Evolutionary conservation across 2,888 invertebrate genomes (phyloP).

Genomic region (Meiosimyza platycephala): DNA sequence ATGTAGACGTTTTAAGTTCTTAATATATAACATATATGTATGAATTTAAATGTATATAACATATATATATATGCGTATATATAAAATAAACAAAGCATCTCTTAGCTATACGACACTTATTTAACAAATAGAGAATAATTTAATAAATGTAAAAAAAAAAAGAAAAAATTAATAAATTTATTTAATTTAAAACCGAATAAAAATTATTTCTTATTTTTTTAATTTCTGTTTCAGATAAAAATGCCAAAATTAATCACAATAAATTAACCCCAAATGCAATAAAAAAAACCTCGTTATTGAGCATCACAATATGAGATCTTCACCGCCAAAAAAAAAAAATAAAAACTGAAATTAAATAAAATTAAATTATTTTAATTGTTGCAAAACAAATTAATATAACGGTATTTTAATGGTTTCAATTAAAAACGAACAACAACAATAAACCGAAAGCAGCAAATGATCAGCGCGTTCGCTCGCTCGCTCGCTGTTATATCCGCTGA

Average conservation of each 20-base stretch:
- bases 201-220: not conserved
- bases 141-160: slow-evolving; percentile 6
- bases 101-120: slow-evolving; percentile 12
- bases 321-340: too few relatives aligned
- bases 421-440: slow-evolving; percentile 1
- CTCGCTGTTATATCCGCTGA: too few relatives aligned
- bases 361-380: slow-evolving; percentile 16
- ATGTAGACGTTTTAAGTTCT: slow-evolving; percentile 7
- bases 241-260: not conserved
- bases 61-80: not conserved
- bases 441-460: too few relatives aligned
- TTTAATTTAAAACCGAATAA: not conserved
- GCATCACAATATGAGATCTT: too few relatives aligned
- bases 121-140: slow-evolving; percentile 16
- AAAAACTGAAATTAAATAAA: not conserved
- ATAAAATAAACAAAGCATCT: slow-evolving; percentile 19
- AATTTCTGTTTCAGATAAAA: not conserved
- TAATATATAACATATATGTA: not conserved
- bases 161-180: slow-evolving; percentile 14
- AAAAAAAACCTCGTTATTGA: too few relatives aligned
- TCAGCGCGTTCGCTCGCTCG: too few relatives aligned
- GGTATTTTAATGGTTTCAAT: slow-evolving; percentile 16
- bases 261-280: not conserved
- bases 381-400: slow-evolving; percentile 24
- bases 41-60: not conserved